Conservation (phyloP, 2,888 invertebrate species). For the Leptinotarsa tumamoca region DNA sequence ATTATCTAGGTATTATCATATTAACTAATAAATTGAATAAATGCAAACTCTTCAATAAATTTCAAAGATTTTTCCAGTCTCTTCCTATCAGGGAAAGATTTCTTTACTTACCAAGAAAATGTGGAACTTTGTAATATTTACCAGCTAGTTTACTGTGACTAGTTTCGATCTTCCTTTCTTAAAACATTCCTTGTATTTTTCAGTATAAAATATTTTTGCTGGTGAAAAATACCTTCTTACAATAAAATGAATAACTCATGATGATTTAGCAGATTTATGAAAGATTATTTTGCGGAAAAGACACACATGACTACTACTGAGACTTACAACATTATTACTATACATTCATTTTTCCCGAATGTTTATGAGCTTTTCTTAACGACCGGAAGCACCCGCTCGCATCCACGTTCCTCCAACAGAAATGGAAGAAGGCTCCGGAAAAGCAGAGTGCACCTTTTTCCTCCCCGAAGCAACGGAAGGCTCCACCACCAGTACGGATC, state of each 20-base stretch:
- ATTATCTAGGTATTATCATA: no score
- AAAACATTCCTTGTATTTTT: no score
- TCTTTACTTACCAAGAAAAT: no score
- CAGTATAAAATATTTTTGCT: no score
- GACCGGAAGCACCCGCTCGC: conserved; percentile 36
- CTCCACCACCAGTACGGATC: conserved; percentile 40
- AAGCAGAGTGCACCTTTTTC: conserved; percentile 30
- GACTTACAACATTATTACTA: conserved; percentile 10
- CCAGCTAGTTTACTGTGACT: no score
- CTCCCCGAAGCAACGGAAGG: conserved; percentile 41
- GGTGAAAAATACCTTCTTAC: not conserved
- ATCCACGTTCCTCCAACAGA: conserved; percentile 34
- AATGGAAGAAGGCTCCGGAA: conserved; percentile 32
- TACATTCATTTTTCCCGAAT: not conserved
- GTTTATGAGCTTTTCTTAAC: conserved; percentile 8
- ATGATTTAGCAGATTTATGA: conserved; percentile 8
- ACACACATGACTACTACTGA: conserved; percentile 11
- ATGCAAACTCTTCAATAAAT: no score
- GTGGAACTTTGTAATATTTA: no score
- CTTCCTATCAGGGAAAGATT: no score
- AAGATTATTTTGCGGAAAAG: conserved; percentile 2
- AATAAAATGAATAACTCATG: not conserved
- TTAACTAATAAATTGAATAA: no score
- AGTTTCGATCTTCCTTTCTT: no score
- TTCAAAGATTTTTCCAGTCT: no score